Base-by-base conservation (phyloP, 2,113 vertebrate species). In the Bagarius yarrelli region DNA sequence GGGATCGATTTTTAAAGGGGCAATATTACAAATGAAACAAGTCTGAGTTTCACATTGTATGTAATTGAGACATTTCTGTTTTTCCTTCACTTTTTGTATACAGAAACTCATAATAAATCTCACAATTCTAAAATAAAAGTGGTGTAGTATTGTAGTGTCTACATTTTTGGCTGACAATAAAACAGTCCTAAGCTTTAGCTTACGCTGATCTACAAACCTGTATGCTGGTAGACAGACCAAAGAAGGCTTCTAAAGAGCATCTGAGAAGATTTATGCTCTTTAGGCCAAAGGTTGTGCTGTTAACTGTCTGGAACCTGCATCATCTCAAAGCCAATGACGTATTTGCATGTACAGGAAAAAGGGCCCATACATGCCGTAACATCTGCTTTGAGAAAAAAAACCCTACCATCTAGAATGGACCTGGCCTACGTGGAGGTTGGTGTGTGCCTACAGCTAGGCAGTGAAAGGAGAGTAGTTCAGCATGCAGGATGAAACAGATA, bases 401-500 rank as follows among this genome's bases (percentile, higher is more conserved):
- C n/a, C n/a, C n/a, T 34, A 27, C 47, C 5, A 25, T 5, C 30
- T 34, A 30, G 56, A 32, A 15, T 64, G 70, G 50, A 32, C 67
- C 19, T 60, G n/a, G 40, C 15, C 47, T 79, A 66, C 40, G 36
- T 73, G 61, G n/a, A 73, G 55, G 40, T 34, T 59, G n/a, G 5
- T 30, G 36, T 14, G 27, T 55, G 70, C 50, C 70, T 23, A 34
- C 52, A 55, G 30, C 50, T 55, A 32, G 18, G 52, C 50, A 73
- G 9, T 34, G 27, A 47, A 52, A 61, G 50, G 27, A 50, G 13
- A 52, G 44, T 32, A 77, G 75, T 47, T 59, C 64, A 63, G 27
- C 19, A 64, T 1, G 5, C 75, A 77, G 40, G 36, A 80, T 63
- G 73, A 80, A 72, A 55, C 52, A 74, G 59, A 72, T 71, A 78